A percentile compares a stretch with the other conserved stretches of the same genome.
phyloP scores from a whole-genome alignment of 2,888 invertebrate genomes.

The Pristionchus arcanus region DNA sequence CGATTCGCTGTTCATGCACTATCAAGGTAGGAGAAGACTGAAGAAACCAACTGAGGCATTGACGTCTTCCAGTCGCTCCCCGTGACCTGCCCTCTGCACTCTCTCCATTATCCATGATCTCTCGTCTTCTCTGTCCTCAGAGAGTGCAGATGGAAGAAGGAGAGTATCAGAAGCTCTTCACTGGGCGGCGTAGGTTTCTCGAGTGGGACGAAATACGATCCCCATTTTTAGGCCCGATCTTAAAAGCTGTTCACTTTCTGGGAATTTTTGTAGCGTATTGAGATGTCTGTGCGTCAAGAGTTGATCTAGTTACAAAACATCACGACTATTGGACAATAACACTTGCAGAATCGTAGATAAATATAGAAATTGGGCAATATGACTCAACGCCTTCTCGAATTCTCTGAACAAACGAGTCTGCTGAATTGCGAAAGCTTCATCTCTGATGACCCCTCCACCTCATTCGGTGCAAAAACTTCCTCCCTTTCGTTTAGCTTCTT shows the following conservation, averaged over 20 bases:
- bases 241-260: slow-evolving; percentile 15
- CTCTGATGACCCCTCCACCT: neutral
- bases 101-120: neutral
- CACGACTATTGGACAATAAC: neutral
- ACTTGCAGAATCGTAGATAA: neutral
- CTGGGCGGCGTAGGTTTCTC: slow-evolving; percentile 37
- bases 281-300: neutral
- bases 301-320: neutral
- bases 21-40: neutral
- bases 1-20: slow-evolving; percentile 16
- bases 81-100: slow-evolving; percentile 2
- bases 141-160: neutral
- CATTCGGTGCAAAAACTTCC: slow-evolving; percentile 29
- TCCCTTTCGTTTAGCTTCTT: neutral
- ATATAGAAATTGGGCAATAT: neutral
- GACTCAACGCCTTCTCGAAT: neutral
- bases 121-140: neutral
- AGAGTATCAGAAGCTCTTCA: neutral
- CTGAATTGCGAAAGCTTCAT: neutral
- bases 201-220: slow-evolving; percentile 24
- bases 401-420: slow-evolving; percentile 9
- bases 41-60: neutral
- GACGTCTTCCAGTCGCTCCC: slow-evolving; percentile 9
- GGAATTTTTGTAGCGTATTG: neutral
- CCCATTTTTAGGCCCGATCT: neutral